Conservation (phyloP, 1,140 invertebrate species). For the Drosophila guanche region DNA sequence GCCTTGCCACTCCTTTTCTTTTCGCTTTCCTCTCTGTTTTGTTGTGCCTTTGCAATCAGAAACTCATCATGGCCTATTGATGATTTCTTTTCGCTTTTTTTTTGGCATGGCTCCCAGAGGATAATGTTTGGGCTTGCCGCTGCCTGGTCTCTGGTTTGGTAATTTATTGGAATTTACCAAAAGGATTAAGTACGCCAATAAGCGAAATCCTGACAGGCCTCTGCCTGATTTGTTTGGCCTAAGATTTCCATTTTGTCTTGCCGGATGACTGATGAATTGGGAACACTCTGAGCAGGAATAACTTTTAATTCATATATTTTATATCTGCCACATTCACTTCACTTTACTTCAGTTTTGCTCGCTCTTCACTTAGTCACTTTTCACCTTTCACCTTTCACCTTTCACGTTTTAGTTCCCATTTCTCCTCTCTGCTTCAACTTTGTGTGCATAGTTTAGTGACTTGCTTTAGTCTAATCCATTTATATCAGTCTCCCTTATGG, state of each 20-base stretch:
- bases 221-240: constrained; percentile 76
- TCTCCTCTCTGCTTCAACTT: no score
- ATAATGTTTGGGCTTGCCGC: constrained; percentile 32
- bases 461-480: no score
- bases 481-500: no score
- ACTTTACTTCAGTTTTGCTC: no score
- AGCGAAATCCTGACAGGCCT: no score
- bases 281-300: no score
- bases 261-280: not conserved
- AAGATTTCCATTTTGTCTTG: constrained; percentile 69
- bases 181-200: constrained; percentile 81
- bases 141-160: constrained; percentile 44
- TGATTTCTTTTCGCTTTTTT: constrained; percentile 54
- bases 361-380: no score
- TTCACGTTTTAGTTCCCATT: no score
- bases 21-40: constrained; percentile 30
- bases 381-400: no score
- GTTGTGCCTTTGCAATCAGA: constrained; percentile 74
- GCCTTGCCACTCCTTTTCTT: not conserved
- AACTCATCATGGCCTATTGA: constrained; percentile 82
- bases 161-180: constrained; percentile 81
- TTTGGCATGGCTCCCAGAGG: constrained; percentile 15
- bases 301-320: no score
- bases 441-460: no score
- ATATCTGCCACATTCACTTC: no score